Evolutionary conservation across 1,140 invertebrate species (phyloP).

Genomic region (Procambarus virginalis): DNA sequence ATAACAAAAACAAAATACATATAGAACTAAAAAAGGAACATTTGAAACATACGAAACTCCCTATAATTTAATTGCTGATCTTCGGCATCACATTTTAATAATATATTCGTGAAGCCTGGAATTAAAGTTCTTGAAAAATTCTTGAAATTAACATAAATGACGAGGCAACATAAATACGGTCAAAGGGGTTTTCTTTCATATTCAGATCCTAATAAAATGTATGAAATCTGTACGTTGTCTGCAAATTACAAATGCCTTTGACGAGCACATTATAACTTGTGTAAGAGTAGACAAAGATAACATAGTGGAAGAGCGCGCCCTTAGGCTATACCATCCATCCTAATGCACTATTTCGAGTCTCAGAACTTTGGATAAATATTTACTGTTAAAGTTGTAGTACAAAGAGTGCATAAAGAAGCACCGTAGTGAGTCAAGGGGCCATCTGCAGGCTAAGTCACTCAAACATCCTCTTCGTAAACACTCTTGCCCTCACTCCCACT

Average conservation of each 20-base stretch:
- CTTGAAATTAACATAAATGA: no score
- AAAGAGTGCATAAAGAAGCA: not conserved
- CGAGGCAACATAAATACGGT: no score
- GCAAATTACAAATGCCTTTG: no score
- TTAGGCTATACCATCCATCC: not conserved
- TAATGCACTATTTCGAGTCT: not conserved
- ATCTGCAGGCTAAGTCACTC: constrained; percentile 27
- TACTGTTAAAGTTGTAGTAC: not conserved
- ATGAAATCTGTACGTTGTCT: not conserved
- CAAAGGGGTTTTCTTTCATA: no score
- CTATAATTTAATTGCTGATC: no score
- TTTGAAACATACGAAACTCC: no score
- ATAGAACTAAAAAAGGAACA: no score
- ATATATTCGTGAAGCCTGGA: no score
- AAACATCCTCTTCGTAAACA: not conserved
- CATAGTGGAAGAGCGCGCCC: not conserved
- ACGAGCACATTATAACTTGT: not conserved
- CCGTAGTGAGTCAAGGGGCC: constrained; percentile 18
- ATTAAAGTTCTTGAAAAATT: no score
- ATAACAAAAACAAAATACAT: no score
- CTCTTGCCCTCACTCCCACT: not conserved
- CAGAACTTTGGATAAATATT: not conserved
- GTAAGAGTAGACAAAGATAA: not conserved
- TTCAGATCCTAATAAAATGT: not conserved
- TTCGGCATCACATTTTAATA: no score